Percentiles rank a stretch among this genome's conserved stretches.
Conservation (phyloP, 2,888 invertebrate genomes). For the Drosophila yooni region DNA sequence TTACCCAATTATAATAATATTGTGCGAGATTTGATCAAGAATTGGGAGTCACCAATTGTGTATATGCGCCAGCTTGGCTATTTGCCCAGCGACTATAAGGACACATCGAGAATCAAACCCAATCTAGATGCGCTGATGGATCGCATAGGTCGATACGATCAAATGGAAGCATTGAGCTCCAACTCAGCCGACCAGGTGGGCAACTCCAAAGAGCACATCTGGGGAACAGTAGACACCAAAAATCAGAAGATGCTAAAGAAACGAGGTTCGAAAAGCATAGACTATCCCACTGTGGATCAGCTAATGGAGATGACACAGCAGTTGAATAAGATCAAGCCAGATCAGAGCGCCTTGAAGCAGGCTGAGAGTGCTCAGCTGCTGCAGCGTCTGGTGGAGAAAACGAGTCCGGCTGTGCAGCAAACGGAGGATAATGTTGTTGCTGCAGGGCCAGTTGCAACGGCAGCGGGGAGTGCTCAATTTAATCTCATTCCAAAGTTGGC, state of each 20-base stretch:
- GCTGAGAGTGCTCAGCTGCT: slow-evolving; percentile 20
- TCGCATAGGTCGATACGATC: slow-evolving; percentile 43
- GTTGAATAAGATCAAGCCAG: background rate
- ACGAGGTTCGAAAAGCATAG: background rate
- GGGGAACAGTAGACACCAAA: background rate
- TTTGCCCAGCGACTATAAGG: slow-evolving; percentile 56
- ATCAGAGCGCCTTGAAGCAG: background rate
- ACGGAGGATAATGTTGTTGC: background rate
- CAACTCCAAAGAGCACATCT: slow-evolving; percentile 2
- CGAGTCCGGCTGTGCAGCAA: slow-evolving; percentile 15
- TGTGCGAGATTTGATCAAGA: slow-evolving; percentile 56
- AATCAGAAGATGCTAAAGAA: background rate
- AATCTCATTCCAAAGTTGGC: background rate
- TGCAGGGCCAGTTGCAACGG: background rate
- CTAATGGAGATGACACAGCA: slow-evolving; percentile 16
- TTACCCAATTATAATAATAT: slow-evolving; percentile 47
- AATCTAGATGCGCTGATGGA: slow-evolving; percentile 57
- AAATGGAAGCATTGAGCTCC: background rate
- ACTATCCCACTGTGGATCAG: slow-evolving; percentile 33
- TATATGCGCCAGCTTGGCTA: slow-evolving; percentile 56
- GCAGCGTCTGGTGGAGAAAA: slow-evolving; percentile 37
- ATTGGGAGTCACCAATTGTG: slow-evolving; percentile 64
- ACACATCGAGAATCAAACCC: slow-evolving; percentile 61
- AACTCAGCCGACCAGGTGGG: background rate
- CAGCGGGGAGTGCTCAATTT: background rate